Percentiles rank a stretch among this genome's conserved stretches.
Evolutionary conservation across 2,797 vertebrate genomes (phyloP).

Genomic region (Capromys pilorides): DNA sequence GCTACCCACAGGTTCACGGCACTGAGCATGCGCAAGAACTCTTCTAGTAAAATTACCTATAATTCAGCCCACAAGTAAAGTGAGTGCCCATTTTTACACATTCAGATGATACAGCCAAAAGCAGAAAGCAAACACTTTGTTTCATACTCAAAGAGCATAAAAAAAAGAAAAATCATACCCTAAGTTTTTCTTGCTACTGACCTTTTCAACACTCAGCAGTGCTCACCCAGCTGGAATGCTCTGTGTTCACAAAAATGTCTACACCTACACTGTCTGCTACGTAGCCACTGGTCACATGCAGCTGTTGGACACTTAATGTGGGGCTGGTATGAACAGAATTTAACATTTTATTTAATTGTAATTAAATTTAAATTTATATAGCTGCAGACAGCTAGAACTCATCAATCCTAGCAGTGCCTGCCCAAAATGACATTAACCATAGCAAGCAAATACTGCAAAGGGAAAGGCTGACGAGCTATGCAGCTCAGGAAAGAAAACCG

Average conservation of each 20-base stretch:
- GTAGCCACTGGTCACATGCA: not conserved
- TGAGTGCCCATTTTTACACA: not conserved
- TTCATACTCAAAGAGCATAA: not conserved
- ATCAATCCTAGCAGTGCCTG: conserved; percentile 97
- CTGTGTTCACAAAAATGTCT: not conserved
- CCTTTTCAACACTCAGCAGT: not conserved
- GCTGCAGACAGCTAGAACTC: conserved; percentile 96
- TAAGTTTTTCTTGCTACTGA: not conserved
- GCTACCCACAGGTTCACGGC: accelerated
- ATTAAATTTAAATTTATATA: not conserved
- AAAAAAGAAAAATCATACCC: not conserved
- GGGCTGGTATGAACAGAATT: not conserved
- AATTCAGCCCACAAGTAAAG: not conserved
- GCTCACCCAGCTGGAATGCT: not conserved
- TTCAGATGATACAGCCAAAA: conserved; percentile 28
- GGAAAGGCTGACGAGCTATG: conserved; percentile 61
- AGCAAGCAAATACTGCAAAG: conserved; percentile 95
- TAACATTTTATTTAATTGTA: not conserved
- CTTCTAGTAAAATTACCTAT: not conserved
- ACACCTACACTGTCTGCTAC: not conserved
- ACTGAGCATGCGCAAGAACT: not conserved
- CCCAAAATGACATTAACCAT: conserved; percentile 99
- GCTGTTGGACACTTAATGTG: not conserved
- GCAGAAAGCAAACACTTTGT: not conserved
- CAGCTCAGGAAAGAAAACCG: not conserved